A percentile compares a stretch with the other conserved stretches of the same genome.
phyloP scores from a whole-genome alignment of 2,797 vertebrate genomes.

The Phyllotis vaccarum region DNA sequence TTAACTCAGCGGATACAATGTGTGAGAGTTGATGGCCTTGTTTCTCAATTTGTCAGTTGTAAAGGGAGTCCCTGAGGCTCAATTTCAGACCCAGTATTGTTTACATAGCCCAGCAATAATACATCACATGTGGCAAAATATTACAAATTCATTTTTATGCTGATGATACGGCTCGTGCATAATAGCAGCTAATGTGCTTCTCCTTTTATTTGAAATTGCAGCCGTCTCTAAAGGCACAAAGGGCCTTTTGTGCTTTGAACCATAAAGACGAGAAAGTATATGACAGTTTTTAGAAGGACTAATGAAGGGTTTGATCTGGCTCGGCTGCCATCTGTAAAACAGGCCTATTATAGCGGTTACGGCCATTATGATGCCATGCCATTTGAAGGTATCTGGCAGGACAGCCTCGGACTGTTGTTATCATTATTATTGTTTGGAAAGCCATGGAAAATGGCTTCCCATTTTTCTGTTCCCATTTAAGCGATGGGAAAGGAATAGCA shows the following conservation, averaged over 20 bases:
- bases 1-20: slow-evolving; percentile 84
- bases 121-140: slow-evolving; percentile 86
- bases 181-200: slow-evolving; percentile 80
- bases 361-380: slow-evolving; percentile 64
- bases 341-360: slow-evolving; percentile 72
- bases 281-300: slow-evolving; percentile 73
- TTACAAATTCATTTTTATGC: slow-evolving; percentile 86
- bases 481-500: slow-evolving; percentile 56
- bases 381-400: slow-evolving; percentile 65
- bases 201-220: slow-evolving; percentile 80
- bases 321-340: slow-evolving; percentile 74
- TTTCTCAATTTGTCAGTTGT: slow-evolving; percentile 85
- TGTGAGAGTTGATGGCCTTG: slow-evolving; percentile 83
- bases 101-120: slow-evolving; percentile 86
- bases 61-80: slow-evolving; percentile 83
- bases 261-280: slow-evolving; percentile 75
- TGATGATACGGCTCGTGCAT: slow-evolving; percentile 82
- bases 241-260: slow-evolving; percentile 71
- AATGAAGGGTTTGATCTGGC: slow-evolving; percentile 72
- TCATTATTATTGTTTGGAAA: slow-evolving; percentile 74
- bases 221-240: slow-evolving; percentile 77
- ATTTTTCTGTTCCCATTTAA: slow-evolving; percentile 63
- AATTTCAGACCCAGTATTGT: slow-evolving; percentile 83
- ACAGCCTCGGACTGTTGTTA: slow-evolving; percentile 32
- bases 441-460: slow-evolving; percentile 62